A percentile compares a stretch with the other conserved stretches of the same genome.
Evolutionary conservation across 2,888 invertebrate species (phyloP).

Genomic region (Coelinius sp.): DNA sequence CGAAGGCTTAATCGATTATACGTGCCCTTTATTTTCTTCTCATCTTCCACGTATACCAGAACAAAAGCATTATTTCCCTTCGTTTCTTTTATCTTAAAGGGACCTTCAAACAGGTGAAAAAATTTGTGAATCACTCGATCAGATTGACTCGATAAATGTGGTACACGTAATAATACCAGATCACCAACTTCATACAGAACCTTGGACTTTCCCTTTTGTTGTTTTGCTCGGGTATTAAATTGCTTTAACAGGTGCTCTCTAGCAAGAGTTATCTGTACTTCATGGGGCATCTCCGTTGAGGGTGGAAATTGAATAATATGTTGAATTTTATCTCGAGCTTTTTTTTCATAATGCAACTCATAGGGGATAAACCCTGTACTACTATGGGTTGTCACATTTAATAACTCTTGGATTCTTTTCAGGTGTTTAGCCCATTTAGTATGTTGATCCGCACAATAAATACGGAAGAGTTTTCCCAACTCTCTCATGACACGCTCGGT

Average conservation of each 20-base stretch:
- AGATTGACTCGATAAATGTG: slow-evolving; percentile 8
- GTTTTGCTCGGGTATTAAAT: neutral
- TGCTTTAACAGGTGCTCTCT: neutral
- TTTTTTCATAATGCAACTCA: slow-evolving; percentile 20
- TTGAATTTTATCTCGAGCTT: neutral
- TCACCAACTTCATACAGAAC: neutral
- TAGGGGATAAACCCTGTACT: slow-evolving; percentile 26
- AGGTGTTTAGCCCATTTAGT: slow-evolving; percentile 15
- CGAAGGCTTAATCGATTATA: slow-evolving; percentile 26
- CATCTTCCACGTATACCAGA: neutral
- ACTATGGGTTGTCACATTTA: slow-evolving; percentile 24
- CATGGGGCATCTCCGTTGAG: neutral
- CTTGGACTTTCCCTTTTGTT: neutral
- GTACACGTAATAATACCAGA: slow-evolving; percentile 9
- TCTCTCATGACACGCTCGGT: slow-evolving; percentile 34
- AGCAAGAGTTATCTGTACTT: neutral
- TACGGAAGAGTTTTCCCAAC: slow-evolving; percentile 19
- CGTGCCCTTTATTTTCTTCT: neutral
- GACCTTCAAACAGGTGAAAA: slow-evolving; percentile 30
- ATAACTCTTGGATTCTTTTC: neutral
- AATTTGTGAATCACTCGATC: slow-evolving; percentile 26
- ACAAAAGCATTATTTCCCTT: slow-evolving; percentile 26
- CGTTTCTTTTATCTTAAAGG: neutral
- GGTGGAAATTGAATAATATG: slow-evolving; percentile 8
- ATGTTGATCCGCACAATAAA: slow-evolving; percentile 18